Base-by-base conservation (phyloP, 2,113 vertebrate species). In the Crypturellus undulatus region DNA sequence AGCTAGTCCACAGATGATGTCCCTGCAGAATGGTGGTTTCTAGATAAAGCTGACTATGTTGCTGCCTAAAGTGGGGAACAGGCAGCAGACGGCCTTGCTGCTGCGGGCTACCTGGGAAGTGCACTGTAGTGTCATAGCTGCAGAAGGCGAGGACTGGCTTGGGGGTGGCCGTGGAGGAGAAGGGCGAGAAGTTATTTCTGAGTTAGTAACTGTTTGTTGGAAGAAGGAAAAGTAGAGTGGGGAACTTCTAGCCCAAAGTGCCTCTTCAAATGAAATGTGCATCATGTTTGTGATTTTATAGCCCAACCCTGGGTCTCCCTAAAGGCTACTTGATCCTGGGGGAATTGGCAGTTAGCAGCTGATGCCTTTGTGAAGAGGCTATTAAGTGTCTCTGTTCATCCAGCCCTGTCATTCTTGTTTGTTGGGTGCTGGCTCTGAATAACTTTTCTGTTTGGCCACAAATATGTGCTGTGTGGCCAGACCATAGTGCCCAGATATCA, bases 391-490 rank as follows among this genome's bases (percentile, higher is more conserved):
- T 62, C 69, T 1, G 3, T 65, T 87, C 68, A 34, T 49, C 16
- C 12, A 8, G 15, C 49, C n/a, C 28, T 85, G 47, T 3, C 64
- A 38, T 63, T 79, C 79, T 30, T 40, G 1, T 25, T 34, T 64
- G 40, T 8, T 80, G 68, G 84, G 28, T 58, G 36, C 54, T 85
- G 93, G 47, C 83, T 91, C 87, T 89, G 71, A 90, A 20, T 54
- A 60, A 38, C 10, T 79, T 58, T 49, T 56, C 94, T 95, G 49
- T 81, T 58, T 28, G 34, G 12, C 69, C 88, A 79, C 67, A 69
- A 18, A 38, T 56, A 20, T 6, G 18, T 80, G 70, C 6, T 43
- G n/a, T 49, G 70, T 79, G 87, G 59, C 62, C 47, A 3, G 13
- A 28, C 82, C 0, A 0, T 54, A 42, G 67, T 69, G 78, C 79